phyloP scores from a whole-genome alignment of 2,113 vertebrate species.

The Boulengerochromis microlepis region DNA sequence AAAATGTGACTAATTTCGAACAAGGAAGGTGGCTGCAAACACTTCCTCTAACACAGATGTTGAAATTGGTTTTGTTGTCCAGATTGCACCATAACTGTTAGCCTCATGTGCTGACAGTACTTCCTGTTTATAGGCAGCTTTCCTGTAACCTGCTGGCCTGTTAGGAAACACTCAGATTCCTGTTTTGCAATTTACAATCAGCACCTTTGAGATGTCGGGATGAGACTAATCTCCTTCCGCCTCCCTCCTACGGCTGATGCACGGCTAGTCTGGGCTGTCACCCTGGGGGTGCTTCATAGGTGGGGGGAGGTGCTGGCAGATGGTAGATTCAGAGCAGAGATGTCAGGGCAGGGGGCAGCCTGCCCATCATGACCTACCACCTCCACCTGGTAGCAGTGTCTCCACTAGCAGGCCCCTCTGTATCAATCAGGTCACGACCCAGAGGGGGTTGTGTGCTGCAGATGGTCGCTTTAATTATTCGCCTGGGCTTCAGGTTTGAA shows the following conservation, averaged over 20 bases:
- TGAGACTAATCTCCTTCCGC: conserved; percentile 24
- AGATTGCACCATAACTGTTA: neutral
- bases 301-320: conserved; percentile 58
- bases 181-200: neutral
- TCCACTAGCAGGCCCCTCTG: conserved; percentile 29
- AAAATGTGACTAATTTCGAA: neutral
- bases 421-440: conserved; percentile 55
- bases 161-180: neutral
- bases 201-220: neutral
- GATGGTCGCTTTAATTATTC: conserved; percentile 62
- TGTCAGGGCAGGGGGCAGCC: conserved; percentile 48
- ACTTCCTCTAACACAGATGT: neutral
- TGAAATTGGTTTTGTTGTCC: neutral
- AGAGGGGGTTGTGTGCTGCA: conserved; percentile 32
- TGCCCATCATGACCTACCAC: conserved; percentile 49
- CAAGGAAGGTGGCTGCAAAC: neutral
- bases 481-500: neutral
- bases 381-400: conserved; percentile 70
- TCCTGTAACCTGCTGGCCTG: neutral
- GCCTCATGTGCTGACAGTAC: neutral
- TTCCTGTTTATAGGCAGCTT: conserved; percentile 31
- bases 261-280: conserved; percentile 42
- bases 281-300: conserved; percentile 1
- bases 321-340: conserved; percentile 66
- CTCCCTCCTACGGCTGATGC: conserved; percentile 30